A percentile compares a stretch with the other conserved stretches of the same genome.
These are phyloP conservation scores for Hypanus sabinus DNA, from an alignment of 2,113 vertebrate species.

Conservation along the genomic window DNA sequence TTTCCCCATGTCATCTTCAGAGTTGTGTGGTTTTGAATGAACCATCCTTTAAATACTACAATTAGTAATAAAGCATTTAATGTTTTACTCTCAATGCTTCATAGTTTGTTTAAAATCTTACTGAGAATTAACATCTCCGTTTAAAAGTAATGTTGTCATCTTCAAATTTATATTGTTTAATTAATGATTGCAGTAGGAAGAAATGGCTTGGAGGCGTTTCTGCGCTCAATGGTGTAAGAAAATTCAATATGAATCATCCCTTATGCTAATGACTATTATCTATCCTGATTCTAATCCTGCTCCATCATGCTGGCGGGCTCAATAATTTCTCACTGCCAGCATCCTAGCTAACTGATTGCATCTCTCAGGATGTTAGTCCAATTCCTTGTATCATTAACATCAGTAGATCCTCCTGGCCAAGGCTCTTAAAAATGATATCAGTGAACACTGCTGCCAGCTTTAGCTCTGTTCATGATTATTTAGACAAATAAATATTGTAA, in stretches of 20 bases:
- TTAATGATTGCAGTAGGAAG: background rate
- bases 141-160: background rate
- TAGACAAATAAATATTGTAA: background rate
- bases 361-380: background rate
- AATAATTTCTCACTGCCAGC: constrained; percentile 9
- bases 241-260: background rate
- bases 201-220: constrained; percentile 2
- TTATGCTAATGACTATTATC: constrained; percentile 20
- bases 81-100: background rate
- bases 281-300: background rate
- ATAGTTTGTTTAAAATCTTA: too few species aligned
- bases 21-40: background rate
- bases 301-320: background rate
- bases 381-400: background rate
- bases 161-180: background rate
- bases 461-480: background rate
- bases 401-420: background rate
- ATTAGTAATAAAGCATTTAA: background rate
- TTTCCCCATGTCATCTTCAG: background rate
- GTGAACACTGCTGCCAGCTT: background rate
- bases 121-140: background rate
- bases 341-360: background rate
- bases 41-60: background rate
- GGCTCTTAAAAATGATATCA: background rate
- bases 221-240: background rate